Percentiles rank a stretch among this genome's conserved stretches.
Evolutionary conservation across 2,113 vertebrate genomes (phyloP).

Genomic region (Sapajus apella): DNA sequence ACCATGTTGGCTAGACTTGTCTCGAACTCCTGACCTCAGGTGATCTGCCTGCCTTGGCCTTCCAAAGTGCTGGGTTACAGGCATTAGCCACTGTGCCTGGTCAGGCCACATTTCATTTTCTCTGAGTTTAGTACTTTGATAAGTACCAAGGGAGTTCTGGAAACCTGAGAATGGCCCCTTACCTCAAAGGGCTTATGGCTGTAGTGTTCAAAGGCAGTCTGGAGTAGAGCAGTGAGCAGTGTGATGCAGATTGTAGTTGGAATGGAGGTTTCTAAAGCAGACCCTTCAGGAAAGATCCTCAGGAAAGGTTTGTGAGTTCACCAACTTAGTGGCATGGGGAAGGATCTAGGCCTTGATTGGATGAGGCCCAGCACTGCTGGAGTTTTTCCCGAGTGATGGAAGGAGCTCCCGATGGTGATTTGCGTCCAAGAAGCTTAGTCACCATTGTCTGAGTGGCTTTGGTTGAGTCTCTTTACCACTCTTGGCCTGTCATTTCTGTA

Average conservation of each 20-base stretch:
- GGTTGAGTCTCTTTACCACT: background rate
- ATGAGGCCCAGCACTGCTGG: background rate
- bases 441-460: background rate
- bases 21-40: background rate
- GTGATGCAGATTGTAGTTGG: background rate
- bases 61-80: too few species aligned
- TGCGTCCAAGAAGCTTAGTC: background rate
- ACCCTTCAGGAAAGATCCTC: conserved; percentile 2
- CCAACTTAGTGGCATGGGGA: background rate
- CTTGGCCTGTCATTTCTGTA: background rate
- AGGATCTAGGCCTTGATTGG: background rate
- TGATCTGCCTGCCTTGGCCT: background rate
- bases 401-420: background rate
- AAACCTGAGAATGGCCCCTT: background rate
- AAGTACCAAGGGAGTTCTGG: background rate
- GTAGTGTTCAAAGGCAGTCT: background rate
- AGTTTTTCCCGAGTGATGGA: background rate
- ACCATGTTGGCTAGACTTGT: background rate
- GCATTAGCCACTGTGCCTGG: too few species aligned
- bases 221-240: background rate
- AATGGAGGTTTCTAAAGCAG: background rate
- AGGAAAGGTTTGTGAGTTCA: background rate
- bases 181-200: background rate
- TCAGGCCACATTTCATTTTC: background rate
- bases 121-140: background rate